Conservation (phyloP, 2,888 invertebrate genomes). For the Sphaeridia pumilis region DNA sequence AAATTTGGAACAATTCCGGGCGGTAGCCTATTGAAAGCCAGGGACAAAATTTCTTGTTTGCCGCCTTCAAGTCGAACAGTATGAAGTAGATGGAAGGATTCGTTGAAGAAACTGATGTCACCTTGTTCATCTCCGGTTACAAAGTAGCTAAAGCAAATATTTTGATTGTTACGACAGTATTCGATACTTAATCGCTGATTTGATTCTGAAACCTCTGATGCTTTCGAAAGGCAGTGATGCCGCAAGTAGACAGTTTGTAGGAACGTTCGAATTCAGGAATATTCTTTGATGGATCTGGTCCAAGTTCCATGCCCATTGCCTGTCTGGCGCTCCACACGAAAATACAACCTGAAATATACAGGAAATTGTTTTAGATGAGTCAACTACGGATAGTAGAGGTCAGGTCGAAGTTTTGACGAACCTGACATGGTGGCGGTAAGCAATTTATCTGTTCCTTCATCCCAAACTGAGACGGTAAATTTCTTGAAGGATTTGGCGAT, state of each 20-base stretch:
- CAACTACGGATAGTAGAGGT: background rate
- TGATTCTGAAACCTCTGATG: constrained; percentile 22
- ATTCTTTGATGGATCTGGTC: constrained; percentile 25
- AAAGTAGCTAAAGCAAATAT: constrained; percentile 10
- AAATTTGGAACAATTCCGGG: constrained; percentile 20
- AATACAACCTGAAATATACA: constrained; percentile 14
- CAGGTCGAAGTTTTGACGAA: constrained; percentile 6
- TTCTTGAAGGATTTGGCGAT: constrained; percentile 20
- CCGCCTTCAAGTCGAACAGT: constrained; percentile 23
- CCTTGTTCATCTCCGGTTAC: constrained; percentile 32
- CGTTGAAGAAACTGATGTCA: constrained; percentile 28
- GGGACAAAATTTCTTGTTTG: constrained; percentile 16
- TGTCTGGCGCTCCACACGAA: constrained; percentile 25
- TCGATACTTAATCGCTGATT: background rate
- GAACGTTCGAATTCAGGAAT: constrained; percentile 25
- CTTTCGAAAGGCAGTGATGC: constrained; percentile 22
- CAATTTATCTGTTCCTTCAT: constrained; percentile 21
- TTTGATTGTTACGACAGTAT: background rate
- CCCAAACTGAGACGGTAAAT: constrained; percentile 29
- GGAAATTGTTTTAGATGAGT: constrained; percentile 5
- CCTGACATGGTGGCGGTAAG: constrained; percentile 29
- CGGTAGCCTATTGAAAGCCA: constrained; percentile 23
- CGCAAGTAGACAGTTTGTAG: constrained; percentile 24
- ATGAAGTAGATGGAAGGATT: constrained; percentile 27
- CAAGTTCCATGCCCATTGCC: constrained; percentile 21